These are phyloP conservation scores for Cydia amplana DNA, from an alignment of 1,140 invertebrate genomes.

Conservation along the genomic window DNA sequence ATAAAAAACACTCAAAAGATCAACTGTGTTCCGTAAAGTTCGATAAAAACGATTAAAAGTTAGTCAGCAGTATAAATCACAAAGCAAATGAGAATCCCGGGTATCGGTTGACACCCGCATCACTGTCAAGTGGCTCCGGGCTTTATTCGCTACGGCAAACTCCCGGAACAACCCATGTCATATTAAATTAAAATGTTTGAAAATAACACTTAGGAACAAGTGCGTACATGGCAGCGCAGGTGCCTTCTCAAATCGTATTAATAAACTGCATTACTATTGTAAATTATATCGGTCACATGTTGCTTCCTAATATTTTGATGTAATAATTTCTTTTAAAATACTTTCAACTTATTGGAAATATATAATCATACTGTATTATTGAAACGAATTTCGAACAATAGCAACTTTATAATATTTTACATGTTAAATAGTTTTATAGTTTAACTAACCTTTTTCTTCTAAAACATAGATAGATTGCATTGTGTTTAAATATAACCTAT, in stretches of 20 bases:
- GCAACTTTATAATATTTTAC: too few relatives aligned
- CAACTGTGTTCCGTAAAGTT: conserved; percentile 21
- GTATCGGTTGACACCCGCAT: conserved; percentile 45
- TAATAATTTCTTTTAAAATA: too few relatives aligned
- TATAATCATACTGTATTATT: too few relatives aligned
- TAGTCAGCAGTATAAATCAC: conserved; percentile 16
- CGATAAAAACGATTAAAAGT: conserved; percentile 29
- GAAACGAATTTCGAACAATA: too few relatives aligned
- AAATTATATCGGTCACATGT: too few relatives aligned
- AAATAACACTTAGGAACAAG: conserved; percentile 12
- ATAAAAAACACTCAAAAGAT: conserved; percentile 18
- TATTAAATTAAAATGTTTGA: conserved; percentile 40
- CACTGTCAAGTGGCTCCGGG: conserved; percentile 42
- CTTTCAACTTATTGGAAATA: too few relatives aligned
- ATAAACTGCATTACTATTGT: too few relatives aligned
- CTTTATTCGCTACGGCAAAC: conserved; percentile 40
- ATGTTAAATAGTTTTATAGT: too few relatives aligned
- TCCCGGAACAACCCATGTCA: conserved; percentile 37
- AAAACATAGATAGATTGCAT: too few relatives aligned
- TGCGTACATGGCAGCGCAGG: not conserved
- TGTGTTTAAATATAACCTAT: not conserved
- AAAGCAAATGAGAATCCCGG: conserved; percentile 26
- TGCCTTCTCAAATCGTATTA: not conserved
- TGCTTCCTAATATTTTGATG: too few relatives aligned
- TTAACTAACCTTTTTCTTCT: too few relatives aligned